Evolutionary conservation across 2,888 invertebrate species (phyloP), one percentile per base, ranked within the genome.

Genomic region (Parnassius mnemosyne): DNA sequence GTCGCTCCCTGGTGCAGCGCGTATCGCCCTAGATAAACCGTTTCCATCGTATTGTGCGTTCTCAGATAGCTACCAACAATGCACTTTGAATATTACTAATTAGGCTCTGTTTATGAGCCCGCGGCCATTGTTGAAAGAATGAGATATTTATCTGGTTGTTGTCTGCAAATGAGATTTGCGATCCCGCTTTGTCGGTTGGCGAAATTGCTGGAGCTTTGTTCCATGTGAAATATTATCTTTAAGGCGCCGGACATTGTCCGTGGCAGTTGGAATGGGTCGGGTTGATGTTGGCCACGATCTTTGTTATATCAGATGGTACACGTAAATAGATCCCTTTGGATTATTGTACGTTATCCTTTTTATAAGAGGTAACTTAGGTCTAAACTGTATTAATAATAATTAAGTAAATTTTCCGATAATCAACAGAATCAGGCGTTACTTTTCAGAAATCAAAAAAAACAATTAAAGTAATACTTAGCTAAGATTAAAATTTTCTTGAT

Each of bases 11-110:
- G 75, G 74, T 73, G 74, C 70, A 68, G 73, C 80, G 57, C 85
- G 86, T 91, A 90, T 90, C 90, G 89, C 81, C 87, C 87, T 89
- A 89, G 89, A 89, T 90, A 90, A 88, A 83, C 68, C 74, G 79
- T 80, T 83, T 82, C 84, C 87, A 84, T 85, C 88, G 85, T 86
- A 90, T 90, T 89, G 89, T 89, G 83, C 81, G 81, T 82, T 80
- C 81, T 75, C 79, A 76, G 88, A 88, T 87, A 87, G 75, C 81
- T 71, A 73, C 83, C 81, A n/a, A 87, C 89, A 89, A 89, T 89
- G 89, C 88, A 84, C 84, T 83, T 79, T 84, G 87, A 88, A 89
- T 90, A 91, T 90, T 89, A 89, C 90, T 91, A 91, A 91, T 90
- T 91, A 91, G 90, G 86, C 83, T 78, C 86, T 83, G 84, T 87